Base-by-base conservation (phyloP, 2,888 invertebrate genomes). In the Chromoteleia sp. region DNA sequence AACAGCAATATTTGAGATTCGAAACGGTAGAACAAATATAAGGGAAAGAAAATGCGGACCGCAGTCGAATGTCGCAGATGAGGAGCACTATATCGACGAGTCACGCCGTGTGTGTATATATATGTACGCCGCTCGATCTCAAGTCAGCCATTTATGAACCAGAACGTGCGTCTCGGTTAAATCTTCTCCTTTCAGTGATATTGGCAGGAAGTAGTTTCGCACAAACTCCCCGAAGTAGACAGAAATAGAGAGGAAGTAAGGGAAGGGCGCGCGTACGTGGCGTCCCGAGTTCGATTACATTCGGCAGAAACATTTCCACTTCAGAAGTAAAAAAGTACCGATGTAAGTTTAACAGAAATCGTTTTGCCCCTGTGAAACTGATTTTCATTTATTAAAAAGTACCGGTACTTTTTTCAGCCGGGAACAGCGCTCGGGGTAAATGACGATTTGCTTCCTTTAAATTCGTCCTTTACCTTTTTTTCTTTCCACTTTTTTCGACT, bases 121-220 rank as follows among this genome's bases (percentile, higher is more conserved):
- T 74, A 68, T 67, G 59, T 61, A 56, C 33, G 68, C 39, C 54
- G 71, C 73, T 81, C 61, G 82, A 82, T 82, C 77, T 74, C 70
- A 61, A 82, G 77, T 77, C 81, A 68, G 82, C 82, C 77, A 82
- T 82, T 82, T 82, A 82, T 82, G 82, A 82, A 82, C 68, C 77
- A 77, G 82, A 82, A 82, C 77, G 82, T 82, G 82, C 82, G 82
- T 82, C 82, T 78, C 82, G 82, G 82, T 82, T 82, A 82, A 82
- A 82, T 82, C 82, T 82, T 68, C 82, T 78, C 74, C 78, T 78
- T 82, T 82, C 82, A 74, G 77, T 74, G 82, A 82, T 82, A 82
- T 82, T 82, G 82, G 82, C 77, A 78, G 74, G 82, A 78, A 78
- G 82, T 82, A 82, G 82, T 82, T 78, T 78, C 74, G 77, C 82